Conservation (phyloP, 2,888 invertebrate species). For the Hyposoter dolosus region DNA sequence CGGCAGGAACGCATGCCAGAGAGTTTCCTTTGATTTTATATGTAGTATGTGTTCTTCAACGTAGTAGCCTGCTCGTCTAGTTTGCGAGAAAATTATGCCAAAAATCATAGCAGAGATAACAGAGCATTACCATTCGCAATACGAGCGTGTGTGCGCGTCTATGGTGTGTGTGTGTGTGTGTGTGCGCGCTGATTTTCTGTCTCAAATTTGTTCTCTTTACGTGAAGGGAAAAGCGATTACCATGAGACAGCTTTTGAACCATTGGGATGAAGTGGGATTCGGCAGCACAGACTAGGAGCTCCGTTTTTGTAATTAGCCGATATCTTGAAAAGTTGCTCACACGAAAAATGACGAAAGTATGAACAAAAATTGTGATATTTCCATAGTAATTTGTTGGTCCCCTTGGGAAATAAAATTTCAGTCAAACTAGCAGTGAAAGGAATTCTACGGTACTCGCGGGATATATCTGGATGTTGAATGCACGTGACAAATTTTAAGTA, state of each 20-base stretch:
- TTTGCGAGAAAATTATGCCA: slow-evolving; percentile 18
- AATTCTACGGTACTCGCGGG: too few species aligned
- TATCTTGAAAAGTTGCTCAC: too few species aligned
- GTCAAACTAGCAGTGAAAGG: too few species aligned
- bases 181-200: not conserved
- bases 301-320: too few species aligned
- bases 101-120: slow-evolving; percentile 32
- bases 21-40: slow-evolving; percentile 44
- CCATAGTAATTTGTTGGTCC: too few species aligned
- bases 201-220: not conserved
- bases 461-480: too few species aligned
- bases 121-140: slow-evolving; percentile 6
- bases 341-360: too few species aligned
- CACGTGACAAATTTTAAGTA: too few species aligned
- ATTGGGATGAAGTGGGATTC: too few species aligned
- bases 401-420: too few species aligned
- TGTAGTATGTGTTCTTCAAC: slow-evolving; percentile 17
- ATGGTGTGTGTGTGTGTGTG: not conserved
- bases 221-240: not conserved
- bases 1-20: slow-evolving; percentile 8
- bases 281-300: too few species aligned
- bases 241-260: not conserved
- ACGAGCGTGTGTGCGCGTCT: not conserved
- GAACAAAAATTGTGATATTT: too few species aligned
- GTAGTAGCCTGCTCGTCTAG: slow-evolving; percentile 15